Conservation (phyloP, 2,888 invertebrate genomes). For the Acleris holmiana region DNA sequence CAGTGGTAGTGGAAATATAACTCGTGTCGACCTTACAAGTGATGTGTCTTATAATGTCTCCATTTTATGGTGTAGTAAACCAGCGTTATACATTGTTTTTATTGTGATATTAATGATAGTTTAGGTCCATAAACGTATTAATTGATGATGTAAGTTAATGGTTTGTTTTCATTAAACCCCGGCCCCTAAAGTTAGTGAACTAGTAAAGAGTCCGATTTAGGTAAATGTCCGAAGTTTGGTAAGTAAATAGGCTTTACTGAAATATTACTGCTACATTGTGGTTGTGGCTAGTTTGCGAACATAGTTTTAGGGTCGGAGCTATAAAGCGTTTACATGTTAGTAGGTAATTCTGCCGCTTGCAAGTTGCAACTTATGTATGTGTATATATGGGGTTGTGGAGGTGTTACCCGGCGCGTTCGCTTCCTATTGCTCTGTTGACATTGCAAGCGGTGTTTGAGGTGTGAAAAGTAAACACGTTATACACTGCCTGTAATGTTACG, state of each 20-base stretch:
- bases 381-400: too few species aligned
- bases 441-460: conserved; percentile 16
- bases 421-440: conserved; percentile 24
- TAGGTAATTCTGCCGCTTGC: background rate
- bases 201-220: conserved; percentile 14
- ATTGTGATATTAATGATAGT: conserved; percentile 39
- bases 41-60: conserved; percentile 8
- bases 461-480: conserved; percentile 12
- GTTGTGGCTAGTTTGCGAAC: conserved; percentile 14
- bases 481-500: conserved; percentile 7
- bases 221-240: conserved; percentile 9
- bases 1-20: too few species aligned
- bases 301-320: conserved; percentile 20
- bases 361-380: background rate
- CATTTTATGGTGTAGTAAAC: background rate
- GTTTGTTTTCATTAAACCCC: conserved; percentile 30
- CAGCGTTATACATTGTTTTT: background rate
- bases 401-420: background rate
- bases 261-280: conserved; percentile 25
- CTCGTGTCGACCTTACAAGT: too few species aligned
- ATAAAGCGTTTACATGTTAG: background rate
- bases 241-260: conserved; percentile 25
- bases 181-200: conserved; percentile 28
- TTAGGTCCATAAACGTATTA: conserved; percentile 38
- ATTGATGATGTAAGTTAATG: conserved; percentile 26